Conservation (phyloP, 92 coral and sea anemone genomes). For the Actinernus sp. region DNA sequence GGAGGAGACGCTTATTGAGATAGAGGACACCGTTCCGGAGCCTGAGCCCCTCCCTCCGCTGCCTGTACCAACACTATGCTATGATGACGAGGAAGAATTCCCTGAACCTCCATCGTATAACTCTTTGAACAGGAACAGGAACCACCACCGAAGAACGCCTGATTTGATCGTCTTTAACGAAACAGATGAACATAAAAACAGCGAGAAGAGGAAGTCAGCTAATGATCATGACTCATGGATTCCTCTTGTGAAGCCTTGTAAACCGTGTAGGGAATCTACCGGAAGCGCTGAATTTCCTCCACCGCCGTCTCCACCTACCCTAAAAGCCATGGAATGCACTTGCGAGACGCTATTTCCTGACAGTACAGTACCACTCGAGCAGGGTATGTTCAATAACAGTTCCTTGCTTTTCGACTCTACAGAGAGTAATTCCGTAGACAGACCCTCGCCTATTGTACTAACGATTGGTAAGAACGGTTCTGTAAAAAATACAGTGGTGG, state of each 20-base stretch:
- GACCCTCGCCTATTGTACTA: conserved; percentile 81
- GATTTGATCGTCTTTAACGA: conserved; percentile 82
- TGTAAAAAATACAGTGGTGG: conserved; percentile 64
- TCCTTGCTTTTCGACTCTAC: conserved; percentile 64
- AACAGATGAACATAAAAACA: conserved; percentile 42
- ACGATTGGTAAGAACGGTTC: conserved; percentile 77
- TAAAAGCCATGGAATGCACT: conserved; percentile 72
- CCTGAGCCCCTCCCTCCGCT: conserved; percentile 63
- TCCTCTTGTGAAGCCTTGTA: conserved; percentile 35
- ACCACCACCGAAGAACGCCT: background rate
- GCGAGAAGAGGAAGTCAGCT: conserved; percentile 8
- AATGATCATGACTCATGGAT: conserved; percentile 65
- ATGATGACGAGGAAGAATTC: conserved; percentile 65
- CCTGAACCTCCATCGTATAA: conserved; percentile 73
- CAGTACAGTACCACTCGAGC: conserved; percentile 32
- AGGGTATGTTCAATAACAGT: conserved; percentile 35
- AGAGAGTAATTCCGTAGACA: conserved; percentile 45
- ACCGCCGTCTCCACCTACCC: conserved; percentile 46
- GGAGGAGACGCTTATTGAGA: conserved; percentile 37
- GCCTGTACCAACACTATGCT: conserved; percentile 56
- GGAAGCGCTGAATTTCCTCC: conserved; percentile 49
- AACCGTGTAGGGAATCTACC: conserved; percentile 19
- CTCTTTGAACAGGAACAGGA: background rate
- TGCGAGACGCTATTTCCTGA: conserved; percentile 59
- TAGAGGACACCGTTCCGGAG: conserved; percentile 9